Evolutionary conservation across 2,888 invertebrate genomes (phyloP).

Genomic region (Callosobruchus maculatus): DNA sequence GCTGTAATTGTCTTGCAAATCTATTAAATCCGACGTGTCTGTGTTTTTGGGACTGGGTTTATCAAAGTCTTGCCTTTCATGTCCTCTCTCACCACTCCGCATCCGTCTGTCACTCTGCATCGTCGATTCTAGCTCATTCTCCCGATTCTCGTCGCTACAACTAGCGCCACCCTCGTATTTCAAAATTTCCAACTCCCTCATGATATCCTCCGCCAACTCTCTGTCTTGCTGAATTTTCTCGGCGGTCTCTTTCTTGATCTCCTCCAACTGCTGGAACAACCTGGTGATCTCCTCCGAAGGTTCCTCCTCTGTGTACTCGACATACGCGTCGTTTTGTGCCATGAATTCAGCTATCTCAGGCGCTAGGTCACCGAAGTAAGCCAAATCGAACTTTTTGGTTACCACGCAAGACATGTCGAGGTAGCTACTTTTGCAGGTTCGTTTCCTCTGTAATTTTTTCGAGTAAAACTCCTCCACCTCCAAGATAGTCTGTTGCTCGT

Average conservation of each 20-base stretch:
- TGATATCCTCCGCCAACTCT: conserved; percentile 15
- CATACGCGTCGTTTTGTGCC: neutral
- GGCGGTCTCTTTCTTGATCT: conserved; percentile 5
- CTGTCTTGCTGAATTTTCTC: conserved; percentile 9
- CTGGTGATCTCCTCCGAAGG: conserved; percentile 1
- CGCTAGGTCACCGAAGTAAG: conserved; percentile 4
- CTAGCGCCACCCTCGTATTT: neutral
- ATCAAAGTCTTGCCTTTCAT: neutral
- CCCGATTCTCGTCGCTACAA: neutral
- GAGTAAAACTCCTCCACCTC: conserved; percentile 9
- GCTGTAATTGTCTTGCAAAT: neutral
- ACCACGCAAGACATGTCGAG: neutral
- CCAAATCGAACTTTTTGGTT: conserved; percentile 2
- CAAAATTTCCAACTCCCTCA: conserved; percentile 11
- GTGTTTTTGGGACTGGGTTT: neutral
- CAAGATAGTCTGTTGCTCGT: conserved; percentile 11
- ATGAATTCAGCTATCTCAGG: conserved; percentile 4
- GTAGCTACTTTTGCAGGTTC: neutral
- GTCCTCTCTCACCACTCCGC: neutral
- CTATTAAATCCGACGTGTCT: neutral
- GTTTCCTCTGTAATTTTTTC: conserved; percentile 4
- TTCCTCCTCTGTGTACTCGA: neutral
- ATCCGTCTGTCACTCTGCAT: neutral
- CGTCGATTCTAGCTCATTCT: neutral
- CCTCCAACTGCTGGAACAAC: conserved; percentile 4